Evolutionary conservation across 2,888 invertebrate species (phyloP), one percentile per base, ranked within the genome.

Genomic region (Hemicrepidius hirtus): DNA sequence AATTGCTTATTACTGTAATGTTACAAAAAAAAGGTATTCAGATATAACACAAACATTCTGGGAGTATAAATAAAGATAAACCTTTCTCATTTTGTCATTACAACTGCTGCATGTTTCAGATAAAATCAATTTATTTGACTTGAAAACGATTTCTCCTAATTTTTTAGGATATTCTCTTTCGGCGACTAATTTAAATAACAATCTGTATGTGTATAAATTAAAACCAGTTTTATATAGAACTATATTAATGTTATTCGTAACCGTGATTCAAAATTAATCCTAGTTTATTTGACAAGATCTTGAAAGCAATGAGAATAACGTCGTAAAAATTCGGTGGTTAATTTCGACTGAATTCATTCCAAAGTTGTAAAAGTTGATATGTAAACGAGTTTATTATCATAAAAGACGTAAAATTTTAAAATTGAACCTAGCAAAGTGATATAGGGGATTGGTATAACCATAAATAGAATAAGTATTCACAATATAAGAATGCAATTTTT

Each of bases 211-310:
- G 24, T 24, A 24, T 13, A 40, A 13, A 3, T 13, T 13, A 13
- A 40, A 46, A 18, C 46, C 46, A 46, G 46, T 18, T 46, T 18
- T 16, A 46, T 16, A 46, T 18, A 40, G 13, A 40, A 40, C 46
- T 18, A 20, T 18, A 46, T 46, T 46, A 46, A 46, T 46, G 16
- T 40, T 18, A 10, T 18, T 46, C 46, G 46, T 46, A 16, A 46
- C 46, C 16, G 16, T 16, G 20, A 46, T 18, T 46, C 46, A 18
- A 46, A 46, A 46, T 46, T 46, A 46, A 46, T 46, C 46, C 46
- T 20, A 46, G 16, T 46, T 46, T 46, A 46, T 46, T 46, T 46
- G 46, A 46, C 46, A 46, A 46, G 18, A 18, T 46, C 46, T 46
- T 46, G 46, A 46, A 46, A 46, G 46, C 46, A 46, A 13, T 18